Conservation (phyloP, 2,113 vertebrate genomes). For the Noctilio leporinus region DNA sequence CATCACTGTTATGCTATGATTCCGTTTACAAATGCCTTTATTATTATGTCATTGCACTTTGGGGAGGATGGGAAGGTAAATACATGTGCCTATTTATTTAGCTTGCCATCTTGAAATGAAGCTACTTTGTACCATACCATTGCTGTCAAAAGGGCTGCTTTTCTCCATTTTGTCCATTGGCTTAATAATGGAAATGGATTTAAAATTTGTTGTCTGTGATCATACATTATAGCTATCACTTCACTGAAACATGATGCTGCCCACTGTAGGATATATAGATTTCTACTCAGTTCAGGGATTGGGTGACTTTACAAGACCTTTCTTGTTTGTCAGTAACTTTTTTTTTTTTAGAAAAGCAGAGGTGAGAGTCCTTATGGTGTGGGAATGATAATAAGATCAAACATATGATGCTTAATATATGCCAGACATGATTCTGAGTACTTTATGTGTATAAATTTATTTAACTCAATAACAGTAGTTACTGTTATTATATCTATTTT, state of each 20-base stretch:
- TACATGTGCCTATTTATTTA: not conserved
- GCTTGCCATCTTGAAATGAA: not conserved
- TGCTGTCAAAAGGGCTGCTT: not conserved
- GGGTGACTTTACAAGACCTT: conserved; percentile 1
- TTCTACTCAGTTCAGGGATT: not conserved
- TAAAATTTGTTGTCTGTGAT: not conserved
- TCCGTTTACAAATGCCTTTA: not conserved
- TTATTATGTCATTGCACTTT: not conserved
- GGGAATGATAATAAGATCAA: not conserved
- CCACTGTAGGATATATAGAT: not conserved
- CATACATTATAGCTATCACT: not conserved
- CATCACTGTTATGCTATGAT: not conserved
- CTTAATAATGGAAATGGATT: not conserved
- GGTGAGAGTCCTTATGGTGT: not conserved
- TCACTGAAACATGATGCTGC: not conserved
- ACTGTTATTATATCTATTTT: conserved; percentile 33
- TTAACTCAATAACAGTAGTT: conserved; percentile 31
- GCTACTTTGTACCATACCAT: not conserved
- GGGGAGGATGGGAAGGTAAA: not conserved
- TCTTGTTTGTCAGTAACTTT: conserved; percentile 20
- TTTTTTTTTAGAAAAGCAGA: conserved; percentile 8
- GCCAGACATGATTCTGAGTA: not conserved
- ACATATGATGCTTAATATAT: not conserved
- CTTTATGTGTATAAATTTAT: conserved; percentile 2
- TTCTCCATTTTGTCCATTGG: not conserved